A percentile compares a stretch with the other conserved stretches of the same genome.
phyloP scores from a whole-genome alignment of 2,888 invertebrate genomes.

The Sclerodermus sp. region DNA sequence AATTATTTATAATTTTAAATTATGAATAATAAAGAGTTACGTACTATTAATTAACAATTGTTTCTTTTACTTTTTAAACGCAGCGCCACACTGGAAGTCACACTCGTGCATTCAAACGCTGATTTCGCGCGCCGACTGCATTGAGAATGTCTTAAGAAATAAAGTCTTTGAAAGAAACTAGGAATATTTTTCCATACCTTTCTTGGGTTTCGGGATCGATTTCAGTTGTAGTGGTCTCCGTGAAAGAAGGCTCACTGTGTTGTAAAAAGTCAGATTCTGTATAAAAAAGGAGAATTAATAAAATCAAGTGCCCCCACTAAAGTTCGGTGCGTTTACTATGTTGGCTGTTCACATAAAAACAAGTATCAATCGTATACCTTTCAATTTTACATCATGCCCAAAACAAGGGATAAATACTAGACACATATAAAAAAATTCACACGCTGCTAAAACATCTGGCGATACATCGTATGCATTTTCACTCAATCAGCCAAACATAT shows the following conservation, averaged over 20 bases:
- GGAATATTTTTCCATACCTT: conserved; percentile 51
- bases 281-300: conserved; percentile 40
- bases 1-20: no score
- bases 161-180: no score
- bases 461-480: conserved; percentile 42
- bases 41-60: no score
- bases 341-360: conserved; percentile 41
- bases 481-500: conserved; percentile 40
- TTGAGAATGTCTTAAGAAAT: no score
- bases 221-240: conserved; percentile 60
- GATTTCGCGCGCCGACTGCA: no score
- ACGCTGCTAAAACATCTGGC: conserved; percentile 49
- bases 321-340: conserved; percentile 23
- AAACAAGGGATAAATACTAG: conserved; percentile 51
- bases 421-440: conserved; percentile 54
- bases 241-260: conserved; percentile 62
- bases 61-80: no score
- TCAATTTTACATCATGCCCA: conserved; percentile 55
- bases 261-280: conserved; percentile 65
- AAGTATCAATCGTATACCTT: conserved; percentile 38
- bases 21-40: no score
- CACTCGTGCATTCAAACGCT: no score
- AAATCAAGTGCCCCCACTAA: conserved; percentile 10
- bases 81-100: no score
- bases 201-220: conserved; percentile 61